Percentiles rank a stretch among this genome's conserved stretches.
Conservation (phyloP, 2,113 vertebrate species). For the Sinocyclocheilus rhinocerous region DNA sequence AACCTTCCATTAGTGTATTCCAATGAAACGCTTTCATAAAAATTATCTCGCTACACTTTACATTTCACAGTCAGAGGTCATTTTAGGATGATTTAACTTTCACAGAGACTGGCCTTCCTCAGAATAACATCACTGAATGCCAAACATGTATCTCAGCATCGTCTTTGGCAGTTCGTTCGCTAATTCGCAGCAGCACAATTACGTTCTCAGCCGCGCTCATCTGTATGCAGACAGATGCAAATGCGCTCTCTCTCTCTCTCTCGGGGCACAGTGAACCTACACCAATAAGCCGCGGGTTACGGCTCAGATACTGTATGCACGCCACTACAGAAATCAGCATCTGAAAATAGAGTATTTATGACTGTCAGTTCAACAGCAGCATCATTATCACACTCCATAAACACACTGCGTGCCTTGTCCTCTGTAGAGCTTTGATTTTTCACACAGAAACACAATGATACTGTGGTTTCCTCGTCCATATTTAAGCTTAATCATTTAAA, state of each 20-base stretch:
- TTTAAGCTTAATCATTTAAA: neutral
- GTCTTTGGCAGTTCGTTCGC: neutral
- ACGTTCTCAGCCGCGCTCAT: slow-evolving; percentile 20
- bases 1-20: neutral
- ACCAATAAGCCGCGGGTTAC: slow-evolving; percentile 52
- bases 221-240: slow-evolving; percentile 56
- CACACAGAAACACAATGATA: neutral
- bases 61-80: slow-evolving; percentile 31
- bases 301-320: slow-evolving; percentile 38
- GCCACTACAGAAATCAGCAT: slow-evolving; percentile 1
- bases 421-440: neutral
- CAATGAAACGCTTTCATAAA: slow-evolving; percentile 1
- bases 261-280: slow-evolving; percentile 39
- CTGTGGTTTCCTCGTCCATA: neutral
- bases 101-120: neutral
- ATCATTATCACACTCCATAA: slow-evolving; percentile 1
- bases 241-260: slow-evolving; percentile 28
- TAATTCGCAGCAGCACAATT: slow-evolving; percentile 36
- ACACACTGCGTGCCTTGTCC: neutral
- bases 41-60: neutral
- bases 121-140: neutral
- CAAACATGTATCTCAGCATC: neutral
- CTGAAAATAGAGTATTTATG: slow-evolving; percentile 29
- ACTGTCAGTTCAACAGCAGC: neutral
- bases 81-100: slow-evolving; percentile 5